Percentiles rank a stretch among this genome's conserved stretches.
Evolutionary conservation across 2,888 invertebrate species (phyloP).

Genomic region (Macropis europaea): DNA sequence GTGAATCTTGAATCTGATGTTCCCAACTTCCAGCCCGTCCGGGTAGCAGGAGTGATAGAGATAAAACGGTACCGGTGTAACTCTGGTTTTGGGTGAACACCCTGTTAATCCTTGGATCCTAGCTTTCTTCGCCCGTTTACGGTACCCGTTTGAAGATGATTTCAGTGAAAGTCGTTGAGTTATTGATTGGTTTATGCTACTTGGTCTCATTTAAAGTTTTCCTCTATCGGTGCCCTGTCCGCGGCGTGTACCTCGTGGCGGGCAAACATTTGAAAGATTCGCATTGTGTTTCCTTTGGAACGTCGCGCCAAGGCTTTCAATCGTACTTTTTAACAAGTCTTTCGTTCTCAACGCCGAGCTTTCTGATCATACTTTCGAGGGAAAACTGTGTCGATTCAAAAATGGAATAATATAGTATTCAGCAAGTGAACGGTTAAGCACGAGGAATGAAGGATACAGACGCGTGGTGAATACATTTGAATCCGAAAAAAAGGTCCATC

Average conservation of each 20-base stretch:
- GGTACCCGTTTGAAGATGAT: slow-evolving; percentile 10
- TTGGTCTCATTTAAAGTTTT: slow-evolving; percentile 32
- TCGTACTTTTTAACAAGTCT: not conserved
- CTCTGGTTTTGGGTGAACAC: slow-evolving; percentile 14
- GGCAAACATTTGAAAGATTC: not conserved
- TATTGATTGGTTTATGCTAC: slow-evolving; percentile 18
- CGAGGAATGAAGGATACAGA: not conserved
- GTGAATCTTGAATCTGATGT: slow-evolving; percentile 13
- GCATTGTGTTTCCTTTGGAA: not conserved
- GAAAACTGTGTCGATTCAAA: not conserved
- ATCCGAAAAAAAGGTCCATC: slow-evolving; percentile 1
- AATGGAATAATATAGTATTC: slow-evolving; percentile 2
- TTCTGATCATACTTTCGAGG: not conserved
- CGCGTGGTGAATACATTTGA: slow-evolving; percentile 5
- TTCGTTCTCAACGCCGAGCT: not conserved
- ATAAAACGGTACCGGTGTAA: slow-evolving; percentile 5
- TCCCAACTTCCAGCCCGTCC: not conserved
- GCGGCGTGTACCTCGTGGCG: not conserved
- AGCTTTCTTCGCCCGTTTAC: not conserved
- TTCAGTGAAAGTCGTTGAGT: not conserved
- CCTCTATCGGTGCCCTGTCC: not conserved
- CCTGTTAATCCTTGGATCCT: slow-evolving; percentile 3
- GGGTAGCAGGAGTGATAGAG: not conserved
- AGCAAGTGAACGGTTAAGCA: not conserved
- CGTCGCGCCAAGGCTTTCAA: not conserved